Evolutionary conservation across 64 coral and sea anemone genomes (phyloP).

Genomic region (Montipora sp.): DNA sequence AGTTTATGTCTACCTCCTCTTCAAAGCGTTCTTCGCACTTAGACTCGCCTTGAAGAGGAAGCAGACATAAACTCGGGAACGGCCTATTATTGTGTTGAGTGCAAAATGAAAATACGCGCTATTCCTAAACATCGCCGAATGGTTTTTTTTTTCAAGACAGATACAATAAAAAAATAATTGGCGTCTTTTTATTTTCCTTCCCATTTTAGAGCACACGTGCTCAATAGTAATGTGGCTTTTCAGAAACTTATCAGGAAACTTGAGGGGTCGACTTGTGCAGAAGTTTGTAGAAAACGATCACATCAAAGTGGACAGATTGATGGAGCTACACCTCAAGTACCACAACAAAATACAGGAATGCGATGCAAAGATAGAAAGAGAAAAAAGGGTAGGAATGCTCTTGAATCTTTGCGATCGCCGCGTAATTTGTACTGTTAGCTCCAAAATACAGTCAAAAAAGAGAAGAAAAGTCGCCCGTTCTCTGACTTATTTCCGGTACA

Average conservation of each 20-base stretch:
- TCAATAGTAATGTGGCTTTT: conserved; percentile 92
- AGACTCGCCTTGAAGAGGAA: too few relatives aligned
- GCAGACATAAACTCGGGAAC: too few relatives aligned
- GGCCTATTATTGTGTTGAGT: too few relatives aligned
- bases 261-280: conserved; percentile 89
- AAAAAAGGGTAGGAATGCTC: conserved; percentile 74
- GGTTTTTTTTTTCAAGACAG: too few relatives aligned
- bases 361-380: conserved; percentile 89
- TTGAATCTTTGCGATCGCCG: neutral
- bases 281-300: conserved; percentile 99
- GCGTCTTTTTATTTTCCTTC: neutral
- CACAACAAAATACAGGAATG: conserved; percentile 88
- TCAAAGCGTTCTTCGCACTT: too few relatives aligned
- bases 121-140: too few relatives aligned
- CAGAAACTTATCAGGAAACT: conserved; percentile 82
- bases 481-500: too few relatives aligned
- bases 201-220: conserved; percentile 71
- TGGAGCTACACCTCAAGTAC: conserved; percentile 97
- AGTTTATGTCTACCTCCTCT: too few relatives aligned
- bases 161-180: neutral
- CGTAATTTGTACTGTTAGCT: neutral
- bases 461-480: too few relatives aligned
- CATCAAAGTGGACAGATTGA: conserved; percentile 92
- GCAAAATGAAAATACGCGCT: too few relatives aligned
- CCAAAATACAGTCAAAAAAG: too few relatives aligned